Conservation (phyloP, 2,113 vertebrate genomes). For the Saccopteryx bilineata region DNA sequence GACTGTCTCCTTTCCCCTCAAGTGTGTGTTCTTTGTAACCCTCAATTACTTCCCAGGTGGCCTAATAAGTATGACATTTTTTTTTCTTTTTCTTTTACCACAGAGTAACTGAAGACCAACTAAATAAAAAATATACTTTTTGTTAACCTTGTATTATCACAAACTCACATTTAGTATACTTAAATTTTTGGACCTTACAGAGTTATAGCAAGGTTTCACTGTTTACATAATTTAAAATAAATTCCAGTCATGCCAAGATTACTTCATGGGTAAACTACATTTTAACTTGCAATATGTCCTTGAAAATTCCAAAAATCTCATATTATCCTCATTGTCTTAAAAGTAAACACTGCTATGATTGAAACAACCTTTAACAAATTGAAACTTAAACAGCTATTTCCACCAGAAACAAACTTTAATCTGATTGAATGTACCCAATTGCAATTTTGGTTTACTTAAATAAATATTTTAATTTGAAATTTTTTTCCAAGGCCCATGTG, state of each 20-base stretch:
- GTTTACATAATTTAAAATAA: conserved; percentile 1
- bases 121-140: background rate
- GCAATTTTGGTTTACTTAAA: conserved; percentile 64
- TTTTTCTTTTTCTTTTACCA: background rate
- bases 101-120: background rate
- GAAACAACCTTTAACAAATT: conserved; percentile 69
- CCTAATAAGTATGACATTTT: background rate
- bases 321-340: conserved; percentile 22
- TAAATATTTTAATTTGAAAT: conserved; percentile 66
- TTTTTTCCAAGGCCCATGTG: conserved; percentile 47
- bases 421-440: conserved; percentile 52
- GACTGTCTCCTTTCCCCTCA: background rate
- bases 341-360: conserved; percentile 54
- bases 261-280: conserved; percentile 43
- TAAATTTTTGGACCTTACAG: background rate
- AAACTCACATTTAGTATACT: background rate
- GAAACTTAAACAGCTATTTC: conserved; percentile 58
- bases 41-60: background rate
- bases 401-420: conserved; percentile 43
- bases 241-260: background rate
- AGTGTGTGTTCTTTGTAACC: fast-evolving
- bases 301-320: conserved; percentile 36
- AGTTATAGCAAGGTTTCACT: background rate
- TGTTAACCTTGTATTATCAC: background rate
- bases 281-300: conserved; percentile 53